These are phyloP conservation scores for Rachycentron canadum DNA, from an alignment of 2,797 vertebrate species.

Conservation along the genomic window DNA sequence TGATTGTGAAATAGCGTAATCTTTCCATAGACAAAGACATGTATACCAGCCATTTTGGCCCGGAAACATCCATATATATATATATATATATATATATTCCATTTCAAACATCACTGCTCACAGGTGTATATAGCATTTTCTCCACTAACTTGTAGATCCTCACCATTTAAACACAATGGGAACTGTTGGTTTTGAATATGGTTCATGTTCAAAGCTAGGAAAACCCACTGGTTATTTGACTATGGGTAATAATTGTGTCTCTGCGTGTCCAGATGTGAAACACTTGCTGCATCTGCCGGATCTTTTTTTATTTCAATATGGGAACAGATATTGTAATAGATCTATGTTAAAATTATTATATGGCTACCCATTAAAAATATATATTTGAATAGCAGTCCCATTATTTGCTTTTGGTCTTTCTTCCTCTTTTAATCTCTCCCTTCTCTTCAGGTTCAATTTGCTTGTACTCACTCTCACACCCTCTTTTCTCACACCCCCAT, in stretches of 20 bases:
- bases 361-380: neutral
- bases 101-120: constrained; percentile 65
- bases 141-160: neutral
- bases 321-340: constrained; percentile 15
- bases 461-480: neutral
- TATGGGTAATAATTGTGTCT: neutral
- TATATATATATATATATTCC: constrained; percentile 20
- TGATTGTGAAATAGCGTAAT: constrained; percentile 88
- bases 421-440: constrained; percentile 31
- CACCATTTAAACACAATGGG: neutral
- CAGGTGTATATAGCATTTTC: constrained; percentile 18
- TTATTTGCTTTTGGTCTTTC: constrained; percentile 20
- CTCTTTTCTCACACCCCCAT: constrained; percentile 25
- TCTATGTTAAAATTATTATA: neutral
- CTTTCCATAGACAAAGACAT: constrained; percentile 77
- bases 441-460: too few species aligned
- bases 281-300: neutral
- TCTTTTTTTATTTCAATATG: constrained; percentile 4
- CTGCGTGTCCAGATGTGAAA: neutral
- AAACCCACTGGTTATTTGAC: neutral
- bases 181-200: neutral
- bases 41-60: constrained; percentile 74
- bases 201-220: neutral
- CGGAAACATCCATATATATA: constrained; percentile 53
- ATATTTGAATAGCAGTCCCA: constrained; percentile 10